phyloP scores from a whole-genome alignment of 2,797 vertebrate genomes.

The Bucorvus abyssinicus region DNA sequence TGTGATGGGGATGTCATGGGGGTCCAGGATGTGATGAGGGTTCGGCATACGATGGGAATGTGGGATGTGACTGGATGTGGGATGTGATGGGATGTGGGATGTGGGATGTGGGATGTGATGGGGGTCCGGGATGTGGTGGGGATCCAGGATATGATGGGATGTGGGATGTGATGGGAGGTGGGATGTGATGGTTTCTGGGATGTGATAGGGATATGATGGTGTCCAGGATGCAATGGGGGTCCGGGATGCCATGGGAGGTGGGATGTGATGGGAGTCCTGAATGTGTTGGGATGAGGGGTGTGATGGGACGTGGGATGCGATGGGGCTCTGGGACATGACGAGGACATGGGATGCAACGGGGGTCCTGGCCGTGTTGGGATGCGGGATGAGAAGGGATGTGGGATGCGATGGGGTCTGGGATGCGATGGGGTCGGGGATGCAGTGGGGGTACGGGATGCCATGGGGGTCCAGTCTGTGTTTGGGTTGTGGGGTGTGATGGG shows the following conservation, averaged over 20 bases:
- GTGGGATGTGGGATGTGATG: too few relatives aligned
- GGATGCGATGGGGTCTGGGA: neutral
- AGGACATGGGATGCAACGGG: neutral
- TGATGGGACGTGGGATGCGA: neutral
- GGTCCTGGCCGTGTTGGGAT: neutral
- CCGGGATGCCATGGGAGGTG: fast-evolving
- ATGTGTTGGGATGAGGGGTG: neutral
- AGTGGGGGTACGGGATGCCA: neutral
- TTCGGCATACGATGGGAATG: too few relatives aligned
- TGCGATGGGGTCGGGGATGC: fast-evolving
- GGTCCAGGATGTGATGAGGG: too few relatives aligned
- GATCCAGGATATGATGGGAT: too few relatives aligned
- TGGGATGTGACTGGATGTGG: too few relatives aligned
- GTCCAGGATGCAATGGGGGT: fast-evolving
- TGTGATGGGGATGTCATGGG: neutral
- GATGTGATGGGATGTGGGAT: too few relatives aligned
- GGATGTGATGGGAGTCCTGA: too few relatives aligned
- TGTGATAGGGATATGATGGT: neutral
- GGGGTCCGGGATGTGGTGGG: too few relatives aligned
- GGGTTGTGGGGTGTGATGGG: too few relatives aligned
- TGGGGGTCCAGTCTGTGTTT: neutral
- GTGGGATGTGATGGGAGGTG: too few relatives aligned
- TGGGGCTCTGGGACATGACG: neutral
- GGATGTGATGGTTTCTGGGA: neutral
- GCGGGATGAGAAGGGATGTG: neutral